These are phyloP conservation scores for Dicrostonyx torquatus DNA, from an alignment of 2,797 vertebrate genomes.

Conservation along the genomic window DNA sequence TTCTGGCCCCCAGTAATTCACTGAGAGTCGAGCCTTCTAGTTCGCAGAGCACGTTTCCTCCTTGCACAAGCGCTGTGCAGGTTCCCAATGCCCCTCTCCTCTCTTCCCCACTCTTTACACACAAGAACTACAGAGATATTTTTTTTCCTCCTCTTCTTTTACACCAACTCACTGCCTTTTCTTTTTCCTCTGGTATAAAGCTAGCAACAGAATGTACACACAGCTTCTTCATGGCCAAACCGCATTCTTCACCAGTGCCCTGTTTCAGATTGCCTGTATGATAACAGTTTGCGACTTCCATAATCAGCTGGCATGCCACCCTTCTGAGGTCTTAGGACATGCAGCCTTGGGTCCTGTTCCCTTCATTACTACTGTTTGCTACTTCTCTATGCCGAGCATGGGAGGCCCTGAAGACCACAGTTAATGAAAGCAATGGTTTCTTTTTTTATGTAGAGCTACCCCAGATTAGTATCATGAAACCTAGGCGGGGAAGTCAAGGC, in stretches of 20 bases:
- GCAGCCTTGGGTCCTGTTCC: background rate
- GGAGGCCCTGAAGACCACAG: background rate
- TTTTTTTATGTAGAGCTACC: background rate
- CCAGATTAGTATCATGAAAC: background rate
- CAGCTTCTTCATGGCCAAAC: background rate
- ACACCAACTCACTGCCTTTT: background rate
- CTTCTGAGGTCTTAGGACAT: background rate
- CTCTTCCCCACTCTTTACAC: background rate
- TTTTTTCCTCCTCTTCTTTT: background rate
- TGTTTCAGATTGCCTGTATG: background rate
- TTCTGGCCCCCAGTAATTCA: slow-evolving; percentile 73
- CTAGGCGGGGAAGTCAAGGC: background rate
- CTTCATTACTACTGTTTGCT: background rate
- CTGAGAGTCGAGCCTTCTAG: slow-evolving; percentile 60
- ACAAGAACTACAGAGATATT: background rate
- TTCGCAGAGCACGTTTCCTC: background rate
- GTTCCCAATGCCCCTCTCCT: background rate
- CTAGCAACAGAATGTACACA: background rate
- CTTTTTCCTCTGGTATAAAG: background rate
- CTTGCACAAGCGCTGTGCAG: background rate
- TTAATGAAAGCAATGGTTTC: background rate
- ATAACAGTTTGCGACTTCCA: background rate
- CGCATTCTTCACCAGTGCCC: background rate
- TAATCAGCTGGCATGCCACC: background rate
- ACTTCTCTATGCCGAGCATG: background rate